Conservation (phyloP, 1,140 invertebrate genomes). For the Lordiphosa collinella region DNA sequence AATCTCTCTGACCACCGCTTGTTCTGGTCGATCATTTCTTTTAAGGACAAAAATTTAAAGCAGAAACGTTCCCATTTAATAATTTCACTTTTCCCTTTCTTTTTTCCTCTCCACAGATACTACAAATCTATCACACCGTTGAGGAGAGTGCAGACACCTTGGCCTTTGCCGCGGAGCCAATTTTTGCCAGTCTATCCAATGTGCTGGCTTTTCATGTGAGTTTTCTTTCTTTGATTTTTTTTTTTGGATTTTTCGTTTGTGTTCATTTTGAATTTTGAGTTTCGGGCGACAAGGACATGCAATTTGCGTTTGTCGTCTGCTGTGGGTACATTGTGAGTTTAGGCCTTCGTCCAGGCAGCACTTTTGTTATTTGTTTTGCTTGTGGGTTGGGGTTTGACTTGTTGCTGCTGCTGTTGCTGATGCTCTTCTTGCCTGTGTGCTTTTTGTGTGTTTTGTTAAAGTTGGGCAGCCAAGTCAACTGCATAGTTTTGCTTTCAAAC, state of each 20-base stretch:
- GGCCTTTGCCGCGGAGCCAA: conserved; percentile 94
- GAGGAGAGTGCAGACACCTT: conserved; percentile 92
- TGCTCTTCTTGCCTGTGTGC: conserved; percentile 19
- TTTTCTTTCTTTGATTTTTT: conserved; percentile 31
- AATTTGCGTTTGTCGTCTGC: conserved; percentile 41
- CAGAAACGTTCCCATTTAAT: no score
- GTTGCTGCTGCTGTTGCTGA: conserved; percentile 23
- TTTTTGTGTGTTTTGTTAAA: conserved; percentile 46
- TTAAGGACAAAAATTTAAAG: no score
- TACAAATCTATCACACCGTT: conserved; percentile 87
- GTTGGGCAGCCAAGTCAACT: conserved; percentile 59
- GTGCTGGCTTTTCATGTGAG: conserved; percentile 88
- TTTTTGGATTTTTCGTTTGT: background rate
- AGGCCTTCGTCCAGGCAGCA: background rate
- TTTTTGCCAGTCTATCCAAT: conserved; percentile 92
- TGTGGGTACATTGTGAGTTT: conserved; percentile 19
- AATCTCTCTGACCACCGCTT: no score
- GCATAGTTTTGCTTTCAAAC: conserved; percentile 58
- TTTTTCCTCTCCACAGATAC: conserved; percentile 74
- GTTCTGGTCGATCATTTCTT: no score
- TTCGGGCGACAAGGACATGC: conserved; percentile 41
- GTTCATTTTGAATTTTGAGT: conserved; percentile 9
- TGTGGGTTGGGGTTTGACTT: no score
- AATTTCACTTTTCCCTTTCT: no score
- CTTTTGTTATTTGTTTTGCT: conserved; percentile 1